A percentile compares a stretch with the other conserved stretches of the same genome.
Conservation (phyloP, 2,888 invertebrate genomes). For the Diogma glabrata region DNA sequence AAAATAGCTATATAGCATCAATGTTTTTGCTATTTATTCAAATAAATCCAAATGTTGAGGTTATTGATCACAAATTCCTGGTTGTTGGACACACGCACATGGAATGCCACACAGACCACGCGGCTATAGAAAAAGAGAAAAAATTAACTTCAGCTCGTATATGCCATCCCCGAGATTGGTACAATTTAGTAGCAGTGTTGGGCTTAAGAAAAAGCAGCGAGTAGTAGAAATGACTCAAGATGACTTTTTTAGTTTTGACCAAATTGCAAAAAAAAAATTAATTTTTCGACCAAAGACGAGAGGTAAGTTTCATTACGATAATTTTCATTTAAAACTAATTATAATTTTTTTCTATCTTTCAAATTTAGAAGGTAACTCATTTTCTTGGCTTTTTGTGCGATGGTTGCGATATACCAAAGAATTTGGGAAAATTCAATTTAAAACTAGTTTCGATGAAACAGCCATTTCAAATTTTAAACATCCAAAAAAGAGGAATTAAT, state of each 20-base stretch:
- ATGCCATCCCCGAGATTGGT: background rate
- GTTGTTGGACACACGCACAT: background rate
- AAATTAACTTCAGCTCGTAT: background rate
- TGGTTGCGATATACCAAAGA: background rate
- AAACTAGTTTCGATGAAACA: too few relatives aligned
- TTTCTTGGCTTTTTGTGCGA: background rate
- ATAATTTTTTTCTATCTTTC: too few relatives aligned
- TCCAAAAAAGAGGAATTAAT: background rate
- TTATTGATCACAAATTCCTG: background rate
- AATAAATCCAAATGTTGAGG: background rate
- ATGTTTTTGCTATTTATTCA: background rate
- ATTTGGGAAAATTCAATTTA: slow-evolving; percentile 1
- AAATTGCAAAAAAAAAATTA: too few relatives aligned
- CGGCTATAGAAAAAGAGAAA: background rate
- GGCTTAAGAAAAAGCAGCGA: background rate
- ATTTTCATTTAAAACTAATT: too few relatives aligned
- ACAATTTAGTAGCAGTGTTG: background rate
- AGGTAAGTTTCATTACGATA: background rate
- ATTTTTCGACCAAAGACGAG: too few relatives aligned
- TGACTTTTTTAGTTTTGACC: background rate
- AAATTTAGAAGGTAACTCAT: background rate
- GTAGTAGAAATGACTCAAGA: background rate
- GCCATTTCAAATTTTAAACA: too few relatives aligned
- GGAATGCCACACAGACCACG: background rate
- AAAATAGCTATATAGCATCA: background rate